Evolutionary conservation across 2,113 vertebrate species (phyloP).

Genomic region (Euleptes europaea): DNA sequence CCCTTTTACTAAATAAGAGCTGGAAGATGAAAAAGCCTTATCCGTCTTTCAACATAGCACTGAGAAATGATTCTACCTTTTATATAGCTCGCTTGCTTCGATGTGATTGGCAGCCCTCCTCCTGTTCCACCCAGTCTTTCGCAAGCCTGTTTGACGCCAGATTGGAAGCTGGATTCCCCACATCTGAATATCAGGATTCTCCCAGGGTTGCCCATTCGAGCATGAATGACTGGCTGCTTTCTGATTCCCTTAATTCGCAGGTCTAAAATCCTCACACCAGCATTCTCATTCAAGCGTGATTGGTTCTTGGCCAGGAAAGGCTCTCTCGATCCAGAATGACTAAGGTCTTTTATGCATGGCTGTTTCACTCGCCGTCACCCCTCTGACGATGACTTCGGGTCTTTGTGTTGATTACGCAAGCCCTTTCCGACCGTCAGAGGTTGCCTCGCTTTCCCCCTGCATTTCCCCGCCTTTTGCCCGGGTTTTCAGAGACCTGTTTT

Average conservation of each 20-base stretch:
- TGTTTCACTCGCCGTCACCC: too few species aligned
- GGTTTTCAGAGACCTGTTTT: too few species aligned
- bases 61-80: neutral
- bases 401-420: too few species aligned
- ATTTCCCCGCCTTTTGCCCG: too few species aligned
- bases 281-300: conserved; percentile 16
- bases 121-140: neutral
- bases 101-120: neutral
- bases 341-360: too few species aligned
- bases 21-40: too few species aligned
- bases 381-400: too few species aligned
- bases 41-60: neutral
- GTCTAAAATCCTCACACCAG: conserved; percentile 21
- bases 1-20: neutral
- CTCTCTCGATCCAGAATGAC: conserved; percentile 6
- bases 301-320: neutral
- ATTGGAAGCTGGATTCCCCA: neutral
- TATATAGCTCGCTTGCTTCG: neutral
- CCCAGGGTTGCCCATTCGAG: neutral
- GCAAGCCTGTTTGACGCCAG: neutral
- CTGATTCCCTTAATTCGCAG: neutral
- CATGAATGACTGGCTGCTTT: conserved; percentile 7
- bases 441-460: too few species aligned
- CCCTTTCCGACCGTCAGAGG: too few species aligned
- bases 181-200: neutral